Evolutionary conservation across 2,797 vertebrate genomes (phyloP), one percentile per base, ranked within the genome.

Genomic region (Ctenochaetus hawaiiensis): DNA sequence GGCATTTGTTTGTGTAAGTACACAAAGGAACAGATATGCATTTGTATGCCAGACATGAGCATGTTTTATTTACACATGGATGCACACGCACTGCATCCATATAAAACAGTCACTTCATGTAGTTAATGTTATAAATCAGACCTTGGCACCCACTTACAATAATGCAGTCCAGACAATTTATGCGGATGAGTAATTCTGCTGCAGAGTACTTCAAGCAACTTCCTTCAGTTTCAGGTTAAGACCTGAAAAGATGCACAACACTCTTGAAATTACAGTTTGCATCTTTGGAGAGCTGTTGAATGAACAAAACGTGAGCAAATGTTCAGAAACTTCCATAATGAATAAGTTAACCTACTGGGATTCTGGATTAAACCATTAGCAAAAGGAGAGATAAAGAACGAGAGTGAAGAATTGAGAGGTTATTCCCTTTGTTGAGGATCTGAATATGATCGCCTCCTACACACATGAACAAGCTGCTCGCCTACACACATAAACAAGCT

Each of bases 351-450:
- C 68, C 86, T 81, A 65, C 45, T 0, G 44, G 70, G 75, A 80
- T 72, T 73, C n/a, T 73, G 73, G 17, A 92, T 89, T 83, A 81
- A 88, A 88, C 65, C 64, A 65, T 72, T 58, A 77, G 61, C 56
- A 74, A 47, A 39, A 76, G 62, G 41, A 65, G 48, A 86, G 72
- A 56, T 77, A 82, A 76, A 79, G 75, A 87, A 75, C 65, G 69
- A 70, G 63, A 67, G 23, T 72, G 53, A 75, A 87, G 22, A 58
- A 69, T 72, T 79, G 4, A 75, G 84, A 88, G 86, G 81, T 83
- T 88, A 89, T 66, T 87, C 78, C 79, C 82, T 79, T 23, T 84
- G 82, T 77, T 87, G 4, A 43, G 52, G 45, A 79, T 34, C 37
- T 82, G 61, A 81, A 67, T 65, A 73, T 75, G 53, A 73, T 65